Base-by-base conservation (phyloP, 1,140 invertebrate species). In the Aethina tumida region DNA sequence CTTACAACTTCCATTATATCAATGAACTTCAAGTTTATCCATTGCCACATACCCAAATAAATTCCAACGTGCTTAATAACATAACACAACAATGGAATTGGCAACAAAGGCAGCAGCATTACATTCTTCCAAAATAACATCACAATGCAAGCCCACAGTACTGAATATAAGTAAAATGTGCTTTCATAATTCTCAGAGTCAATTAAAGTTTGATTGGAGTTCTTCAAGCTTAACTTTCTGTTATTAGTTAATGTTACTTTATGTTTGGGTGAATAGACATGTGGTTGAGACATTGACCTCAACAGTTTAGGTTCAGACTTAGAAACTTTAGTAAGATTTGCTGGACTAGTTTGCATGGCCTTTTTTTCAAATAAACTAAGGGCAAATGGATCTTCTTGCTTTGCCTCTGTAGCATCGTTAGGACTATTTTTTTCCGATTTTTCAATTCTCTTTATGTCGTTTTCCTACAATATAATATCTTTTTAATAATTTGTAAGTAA, bases 41-140 rank as follows among this genome's bases (percentile, higher is more conserved):
- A 60, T 6, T 58, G 53, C 63, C 68, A 70, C 10, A 71, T 26
- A 19, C 67, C 60, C 20, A 70, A 64, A 40, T 67, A 71, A 34
- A 37, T 53, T 9, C 76, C 71, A 12, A 71, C 44, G 50, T 68
- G 64, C 46, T 80, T 79, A 5, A 77, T 43, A 13, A 72, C 48
- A 47, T 78, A 79, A 47, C 82, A 74, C 7, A 68, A 56, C 20
- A 84, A 59, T 7, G 79, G 79, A 35, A 85, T 50, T 4, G 76
- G 67, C 3, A 86, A 47, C 3, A 85, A 59, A 16, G 74, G 68
- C 15, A 83, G 53, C n/a, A 85, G 58, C 71, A 78, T 81, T 38
- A 77, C 64, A 45, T 84, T 73, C 43, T 76, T 73, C 73, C 79
- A 86, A 9, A 84, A 59, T 37, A 81, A 63, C 54, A 84, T 79